Evolutionary conservation across 2,888 invertebrate species (phyloP), one percentile per base, ranked within the genome.

Genomic region (Sinelater perroti): DNA sequence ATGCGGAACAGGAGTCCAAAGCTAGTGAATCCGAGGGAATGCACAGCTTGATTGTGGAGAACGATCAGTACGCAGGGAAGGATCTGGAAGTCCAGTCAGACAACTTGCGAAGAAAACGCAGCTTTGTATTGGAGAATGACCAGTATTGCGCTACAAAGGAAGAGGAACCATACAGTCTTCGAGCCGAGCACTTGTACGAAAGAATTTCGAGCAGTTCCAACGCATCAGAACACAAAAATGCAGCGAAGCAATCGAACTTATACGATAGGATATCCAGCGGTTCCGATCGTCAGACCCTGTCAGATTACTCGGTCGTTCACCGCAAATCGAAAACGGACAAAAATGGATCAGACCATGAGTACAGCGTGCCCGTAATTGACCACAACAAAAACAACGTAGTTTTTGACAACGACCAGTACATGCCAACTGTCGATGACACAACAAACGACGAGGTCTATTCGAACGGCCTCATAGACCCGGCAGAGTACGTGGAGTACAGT

Each of bases 361-460:
- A 62, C 36, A 62, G 45, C 16, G 13, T 62, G 6, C 60, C 53
- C 3, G 13, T 47, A 14, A 21, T 51, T 33, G 47, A 60, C 42
- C 58, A 53, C 11, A 63, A 63, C 38, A 50, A 60, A 42, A 60
- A 62, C 20, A 57, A 47, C 14, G 16, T 55, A 11, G 14, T 66
- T 6, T 46, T 56, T 18, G 61, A 60, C n/a, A 65, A 63, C 33
- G 61, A 63, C 6, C 45, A 61, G 16, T 58, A 64, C 38, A 30
- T 56, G 10, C 52, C 33, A 38, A 49, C 55, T 33, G 49, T 28
- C 10, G 55, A 51, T 10, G 47, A 54, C 30, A 28, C 13, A 24
- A 5, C 31, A 18, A 28, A 16, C 1, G 35, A 52, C 7, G 33
- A 52, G 10, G 14, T 10, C 1, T 42, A 53, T 35, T 13, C 35